phyloP scores from a whole-genome alignment of 2,797 vertebrate species.

The Pagetopsis macropterus region DNA sequence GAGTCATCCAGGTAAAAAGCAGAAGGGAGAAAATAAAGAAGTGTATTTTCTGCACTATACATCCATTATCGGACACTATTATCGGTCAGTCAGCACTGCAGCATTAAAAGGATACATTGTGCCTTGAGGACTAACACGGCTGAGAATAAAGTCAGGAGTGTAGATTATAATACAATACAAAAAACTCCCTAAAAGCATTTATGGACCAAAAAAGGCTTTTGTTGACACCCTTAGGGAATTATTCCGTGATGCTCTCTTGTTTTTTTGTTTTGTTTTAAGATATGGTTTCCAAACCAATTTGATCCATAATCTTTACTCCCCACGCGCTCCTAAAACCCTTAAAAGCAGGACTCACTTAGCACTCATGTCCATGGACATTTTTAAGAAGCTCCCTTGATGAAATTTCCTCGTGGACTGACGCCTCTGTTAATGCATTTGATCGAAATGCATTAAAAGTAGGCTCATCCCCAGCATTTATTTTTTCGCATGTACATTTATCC shows the following conservation, averaged over 20 bases:
- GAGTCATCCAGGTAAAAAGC: constrained; percentile 90
- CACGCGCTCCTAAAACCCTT: constrained; percentile 26
- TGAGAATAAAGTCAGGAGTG: neutral
- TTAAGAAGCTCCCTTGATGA: constrained; percentile 10
- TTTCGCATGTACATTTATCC: neutral
- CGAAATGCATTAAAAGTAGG: neutral
- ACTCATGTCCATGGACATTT: constrained; percentile 11
- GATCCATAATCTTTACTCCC: constrained; percentile 40
- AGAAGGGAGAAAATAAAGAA: neutral
- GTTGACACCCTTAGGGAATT: neutral
- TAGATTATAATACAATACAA: too few species aligned
- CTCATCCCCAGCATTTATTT: too few species aligned
- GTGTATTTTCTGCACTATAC: neutral
- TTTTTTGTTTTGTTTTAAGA: neutral
- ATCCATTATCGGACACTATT: constrained; percentile 10
- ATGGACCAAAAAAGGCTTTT: neutral
- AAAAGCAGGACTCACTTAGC: constrained; percentile 40
- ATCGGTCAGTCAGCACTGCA: neutral
- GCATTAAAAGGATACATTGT: neutral
- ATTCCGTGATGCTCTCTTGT: constrained; percentile 7
- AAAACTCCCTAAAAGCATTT: neutral
- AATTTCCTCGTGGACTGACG: neutral
- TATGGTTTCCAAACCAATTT: neutral
- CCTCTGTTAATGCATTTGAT: neutral
- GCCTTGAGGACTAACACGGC: neutral